Evolutionary conservation across 2,888 invertebrate genomes (phyloP).

Genomic region (Yponomeuta malinellus): DNA sequence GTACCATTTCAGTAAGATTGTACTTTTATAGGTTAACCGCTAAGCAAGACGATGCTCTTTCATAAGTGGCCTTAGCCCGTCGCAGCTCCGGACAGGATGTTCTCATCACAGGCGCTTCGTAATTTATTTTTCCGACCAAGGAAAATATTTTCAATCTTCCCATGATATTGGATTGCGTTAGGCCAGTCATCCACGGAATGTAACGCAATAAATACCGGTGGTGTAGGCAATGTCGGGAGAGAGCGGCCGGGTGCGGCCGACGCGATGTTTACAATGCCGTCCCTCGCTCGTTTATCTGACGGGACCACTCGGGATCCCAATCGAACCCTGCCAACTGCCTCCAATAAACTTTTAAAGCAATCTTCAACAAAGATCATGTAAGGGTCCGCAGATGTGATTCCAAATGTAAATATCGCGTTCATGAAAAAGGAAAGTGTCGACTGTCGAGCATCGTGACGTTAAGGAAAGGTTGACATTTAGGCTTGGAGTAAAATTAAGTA

Average conservation of each 20-base stretch:
- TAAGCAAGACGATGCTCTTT: too few relatives aligned
- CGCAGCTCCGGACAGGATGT: too few relatives aligned
- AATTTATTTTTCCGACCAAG: constrained; percentile 23
- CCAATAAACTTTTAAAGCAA: constrained; percentile 11
- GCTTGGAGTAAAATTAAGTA: constrained; percentile 59
- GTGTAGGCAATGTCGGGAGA: constrained; percentile 27
- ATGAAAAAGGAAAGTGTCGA: neutral
- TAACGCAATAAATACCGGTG: constrained; percentile 32
- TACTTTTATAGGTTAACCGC: too few relatives aligned
- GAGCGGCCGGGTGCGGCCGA: constrained; percentile 25
- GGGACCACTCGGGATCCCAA: constrained; percentile 15
- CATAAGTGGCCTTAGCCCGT: too few relatives aligned
- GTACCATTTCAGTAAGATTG: too few relatives aligned
- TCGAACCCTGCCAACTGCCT: neutral
- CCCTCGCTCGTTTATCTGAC: constrained; percentile 28
- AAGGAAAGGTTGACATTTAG: constrained; percentile 54
- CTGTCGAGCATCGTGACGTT: constrained; percentile 13
- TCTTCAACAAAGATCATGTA: neutral
- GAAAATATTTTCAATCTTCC: constrained; percentile 40
- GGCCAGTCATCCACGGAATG: constrained; percentile 37
- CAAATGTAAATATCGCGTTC: neutral
- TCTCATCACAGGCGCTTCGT: neutral
- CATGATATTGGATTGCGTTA: constrained; percentile 43
- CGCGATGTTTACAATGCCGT: constrained; percentile 35
- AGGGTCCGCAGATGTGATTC: neutral